Evolutionary conservation across 2,113 vertebrate species (phyloP).

Genomic region (Podiceps cristatus): DNA sequence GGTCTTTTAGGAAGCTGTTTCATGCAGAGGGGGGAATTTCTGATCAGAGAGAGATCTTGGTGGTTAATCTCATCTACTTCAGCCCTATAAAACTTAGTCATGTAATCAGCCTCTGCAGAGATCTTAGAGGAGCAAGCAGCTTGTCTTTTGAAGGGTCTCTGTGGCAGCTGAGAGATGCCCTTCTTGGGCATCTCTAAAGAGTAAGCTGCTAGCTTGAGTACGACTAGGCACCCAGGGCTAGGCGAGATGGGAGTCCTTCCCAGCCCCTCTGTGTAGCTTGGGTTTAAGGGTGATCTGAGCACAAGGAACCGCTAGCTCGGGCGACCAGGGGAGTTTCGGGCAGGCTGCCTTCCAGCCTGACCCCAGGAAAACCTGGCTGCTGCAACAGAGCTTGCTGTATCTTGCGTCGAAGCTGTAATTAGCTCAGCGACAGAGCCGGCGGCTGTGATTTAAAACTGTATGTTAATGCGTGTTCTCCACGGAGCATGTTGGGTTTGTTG

Average conservation of each 20-base stretch:
- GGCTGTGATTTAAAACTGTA: not conserved
- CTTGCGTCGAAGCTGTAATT: not conserved
- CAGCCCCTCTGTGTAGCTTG: rapidly evolving
- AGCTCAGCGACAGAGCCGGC: not conserved
- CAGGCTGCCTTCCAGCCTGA: not conserved
- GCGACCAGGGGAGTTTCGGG: not conserved
- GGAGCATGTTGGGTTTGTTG: rapidly evolving
- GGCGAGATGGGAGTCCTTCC: not conserved
- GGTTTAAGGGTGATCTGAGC: not conserved
- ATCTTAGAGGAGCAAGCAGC: not conserved
- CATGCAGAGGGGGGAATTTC: not conserved
- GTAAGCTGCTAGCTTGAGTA: rapidly evolving
- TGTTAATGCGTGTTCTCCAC: rapidly evolving
- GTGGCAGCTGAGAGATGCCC: not conserved
- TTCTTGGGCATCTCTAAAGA: not conserved
- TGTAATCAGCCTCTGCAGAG: not conserved
- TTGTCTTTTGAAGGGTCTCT: not conserved
- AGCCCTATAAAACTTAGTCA: not conserved
- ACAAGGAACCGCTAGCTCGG: not conserved
- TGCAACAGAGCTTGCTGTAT: not conserved
- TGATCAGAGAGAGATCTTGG: not conserved
- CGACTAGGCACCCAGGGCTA: not conserved
- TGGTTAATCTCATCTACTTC: not conserved
- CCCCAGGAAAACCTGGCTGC: not conserved
- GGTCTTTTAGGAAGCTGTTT: not conserved